Evolutionary conservation across 2,113 vertebrate genomes (phyloP), one percentile per base, ranked within the genome.

Genomic region (Isichthys henryi): DNA sequence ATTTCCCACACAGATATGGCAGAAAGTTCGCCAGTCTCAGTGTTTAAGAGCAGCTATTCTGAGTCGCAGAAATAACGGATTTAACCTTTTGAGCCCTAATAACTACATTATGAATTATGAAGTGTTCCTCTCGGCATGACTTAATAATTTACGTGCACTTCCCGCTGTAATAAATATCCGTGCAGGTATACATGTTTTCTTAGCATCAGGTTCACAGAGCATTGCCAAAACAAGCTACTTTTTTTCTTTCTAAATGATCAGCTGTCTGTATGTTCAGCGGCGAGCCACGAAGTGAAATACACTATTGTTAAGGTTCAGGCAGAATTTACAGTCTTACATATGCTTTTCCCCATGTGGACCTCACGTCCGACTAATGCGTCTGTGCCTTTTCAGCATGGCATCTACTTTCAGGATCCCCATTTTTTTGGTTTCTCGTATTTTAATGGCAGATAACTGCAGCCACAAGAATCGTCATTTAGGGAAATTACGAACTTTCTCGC

Each of bases 131-230:
- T 48, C 15, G 82, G 39, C 77, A 82, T 70, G 90, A 86, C 90
- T 86, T 52, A 84, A 50, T 88, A 88, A 85, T 90, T 90, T 88
- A 88, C 46, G 80, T 23, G n/a, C 87, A 90, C 87, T 88, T 90
- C 90, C 90, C 53, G 56, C 35, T 62, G 56, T 48, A 66, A 90
- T 90, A 88, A 90, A 90, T 90, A 90, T 70, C 80, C 19, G 80
- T 74, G 48, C 88, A 50, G 88, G 56, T 88, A 90, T 39, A 52
- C 88, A 90, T 89, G 88, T 49, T 90, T 89, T 90, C 48, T 88
- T 49, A 90, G 88, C 80, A 74, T 88, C 53, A 45, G 56, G 90
- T 88, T 90, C 80, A 84, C 77, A 85, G 77, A 58, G 13, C 87
- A 53, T 56, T 88, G 90, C 90, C 90, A 90, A 88, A 88, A 88